Evolutionary conservation across 2,888 invertebrate genomes (phyloP).

Genomic region (Cryptus viduatorius): DNA sequence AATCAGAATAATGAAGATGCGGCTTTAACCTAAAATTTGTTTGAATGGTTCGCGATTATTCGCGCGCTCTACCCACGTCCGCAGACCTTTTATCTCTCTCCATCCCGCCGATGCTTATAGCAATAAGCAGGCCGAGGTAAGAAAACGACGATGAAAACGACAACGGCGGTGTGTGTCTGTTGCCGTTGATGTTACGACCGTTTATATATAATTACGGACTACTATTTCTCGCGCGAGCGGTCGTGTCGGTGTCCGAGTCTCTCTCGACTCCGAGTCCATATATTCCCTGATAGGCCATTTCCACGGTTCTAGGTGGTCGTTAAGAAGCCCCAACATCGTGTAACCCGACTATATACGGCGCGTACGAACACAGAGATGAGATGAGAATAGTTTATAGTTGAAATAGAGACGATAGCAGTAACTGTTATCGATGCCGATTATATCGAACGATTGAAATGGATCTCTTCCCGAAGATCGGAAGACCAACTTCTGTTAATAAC

Average conservation of each 20-base stretch:
- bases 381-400: neutral
- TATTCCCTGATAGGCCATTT: conserved; percentile 77
- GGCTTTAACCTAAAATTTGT: neutral
- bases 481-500: conserved; percentile 31
- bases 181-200: conserved; percentile 73
- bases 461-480: conserved; percentile 24
- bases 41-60: neutral
- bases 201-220: conserved; percentile 78
- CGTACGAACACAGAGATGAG: conserved; percentile 1
- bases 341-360: conserved; percentile 39
- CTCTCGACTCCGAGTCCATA: conserved; percentile 72
- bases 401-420: conserved; percentile 36
- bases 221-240: conserved; percentile 67
- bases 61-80: conserved; percentile 1
- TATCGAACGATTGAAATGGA: conserved; percentile 24
- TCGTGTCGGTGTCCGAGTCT: conserved; percentile 40
- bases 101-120: neutral
- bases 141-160: conserved; percentile 43
- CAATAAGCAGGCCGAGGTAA: neutral
- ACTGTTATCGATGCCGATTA: conserved; percentile 22
- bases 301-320: conserved; percentile 74
- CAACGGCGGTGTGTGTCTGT: conserved; percentile 42
- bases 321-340: conserved; percentile 62
- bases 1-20: neutral
- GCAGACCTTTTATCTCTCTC: neutral